Evolutionary conservation across 2,797 vertebrate genomes (phyloP).

Genomic region (Buceros bicornis): DNA sequence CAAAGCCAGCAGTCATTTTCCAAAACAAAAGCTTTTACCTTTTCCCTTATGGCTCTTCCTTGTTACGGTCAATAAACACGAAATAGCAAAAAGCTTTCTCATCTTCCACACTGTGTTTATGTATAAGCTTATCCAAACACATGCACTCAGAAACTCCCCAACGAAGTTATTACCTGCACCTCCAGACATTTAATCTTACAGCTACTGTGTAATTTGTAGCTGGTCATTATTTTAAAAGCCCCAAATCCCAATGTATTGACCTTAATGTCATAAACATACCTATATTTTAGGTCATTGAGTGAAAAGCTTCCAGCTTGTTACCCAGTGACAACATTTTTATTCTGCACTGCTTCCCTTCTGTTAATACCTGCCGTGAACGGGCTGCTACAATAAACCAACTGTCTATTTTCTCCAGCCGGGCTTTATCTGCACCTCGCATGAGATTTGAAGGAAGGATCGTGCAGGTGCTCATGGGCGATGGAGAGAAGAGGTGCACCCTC

Average conservation of each 20-base stretch:
- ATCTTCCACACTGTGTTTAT: not conserved
- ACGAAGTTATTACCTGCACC: not conserved
- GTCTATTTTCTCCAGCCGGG: constrained; percentile 1
- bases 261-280: not conserved
- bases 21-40: constrained; percentile 50
- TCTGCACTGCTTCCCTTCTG: not conserved
- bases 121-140: not conserved
- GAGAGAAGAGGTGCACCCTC: not conserved
- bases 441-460: not conserved
- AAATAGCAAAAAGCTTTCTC: constrained; percentile 4
- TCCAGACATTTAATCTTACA: constrained; percentile 14
- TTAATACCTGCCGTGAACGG: constrained; percentile 12
- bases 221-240: not conserved
- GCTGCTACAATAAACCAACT: not conserved
- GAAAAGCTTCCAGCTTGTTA: constrained; percentile 5
- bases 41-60: constrained; percentile 2
- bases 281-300: not conserved
- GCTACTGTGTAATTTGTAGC: not conserved
- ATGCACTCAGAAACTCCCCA: not conserved
- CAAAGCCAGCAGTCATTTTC: constrained; percentile 7
- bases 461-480: accelerated
- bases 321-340: not conserved
- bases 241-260: not conserved
- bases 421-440: not conserved
- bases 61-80: not conserved